phyloP scores from a whole-genome alignment of 2,797 vertebrate species.

The Harpagifer antarcticus region DNA sequence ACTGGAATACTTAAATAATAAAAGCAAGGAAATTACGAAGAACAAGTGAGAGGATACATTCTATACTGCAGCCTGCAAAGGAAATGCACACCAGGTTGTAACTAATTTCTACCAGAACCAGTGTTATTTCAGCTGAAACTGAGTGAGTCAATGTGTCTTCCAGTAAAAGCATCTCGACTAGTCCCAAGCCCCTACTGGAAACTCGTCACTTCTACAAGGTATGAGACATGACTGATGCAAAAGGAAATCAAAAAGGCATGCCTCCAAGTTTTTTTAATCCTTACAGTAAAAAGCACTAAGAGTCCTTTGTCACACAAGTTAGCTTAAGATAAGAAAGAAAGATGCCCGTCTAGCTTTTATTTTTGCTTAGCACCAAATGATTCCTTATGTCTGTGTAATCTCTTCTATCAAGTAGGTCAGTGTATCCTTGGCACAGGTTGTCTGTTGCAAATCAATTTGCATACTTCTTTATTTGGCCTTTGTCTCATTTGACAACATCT shows the following conservation, averaged over 20 bases:
- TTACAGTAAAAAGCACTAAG: conserved; percentile 44
- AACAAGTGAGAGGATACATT: background rate
- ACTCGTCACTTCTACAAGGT: conserved; percentile 49
- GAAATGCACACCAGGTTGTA: background rate
- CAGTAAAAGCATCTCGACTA: conserved; percentile 65
- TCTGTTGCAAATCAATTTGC: conserved; percentile 53
- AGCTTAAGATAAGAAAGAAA: conserved; percentile 30
- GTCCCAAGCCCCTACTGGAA: conserved; percentile 63
- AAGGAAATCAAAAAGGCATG: conserved; percentile 63
- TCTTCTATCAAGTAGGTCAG: conserved; percentile 46
- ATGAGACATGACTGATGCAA: conserved; percentile 57
- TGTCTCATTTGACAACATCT: conserved; percentile 43
- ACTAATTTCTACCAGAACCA: conserved; percentile 9
- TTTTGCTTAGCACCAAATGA: conserved; percentile 19
- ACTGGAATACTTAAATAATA: background rate
- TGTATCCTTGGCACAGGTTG: conserved; percentile 36
- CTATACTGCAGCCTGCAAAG: background rate
- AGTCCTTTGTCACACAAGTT: conserved; percentile 17
- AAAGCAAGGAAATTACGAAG: background rate
- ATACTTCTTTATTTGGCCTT: conserved; percentile 49
- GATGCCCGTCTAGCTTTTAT: conserved; percentile 33
- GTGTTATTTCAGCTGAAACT: conserved; percentile 32
- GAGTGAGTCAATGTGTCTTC: conserved; percentile 72
- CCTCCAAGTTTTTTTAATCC: conserved; percentile 18
- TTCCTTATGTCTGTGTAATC: conserved; percentile 35